Evolutionary conservation across 2,888 invertebrate genomes (phyloP).

Genomic region (Campoplex capitator): DNA sequence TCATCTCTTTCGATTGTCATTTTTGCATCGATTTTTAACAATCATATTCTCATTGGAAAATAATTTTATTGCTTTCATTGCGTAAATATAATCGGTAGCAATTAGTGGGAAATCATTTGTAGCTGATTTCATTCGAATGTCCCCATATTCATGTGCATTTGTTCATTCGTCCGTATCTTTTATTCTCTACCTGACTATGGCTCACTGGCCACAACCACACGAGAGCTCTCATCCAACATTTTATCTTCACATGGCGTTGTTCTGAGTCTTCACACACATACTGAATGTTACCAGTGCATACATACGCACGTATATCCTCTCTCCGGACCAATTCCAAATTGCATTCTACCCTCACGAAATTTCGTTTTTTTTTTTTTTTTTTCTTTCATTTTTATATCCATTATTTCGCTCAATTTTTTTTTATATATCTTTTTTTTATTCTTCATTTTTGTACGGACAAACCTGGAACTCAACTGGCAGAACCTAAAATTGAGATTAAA

Average conservation of each 20-base stretch:
- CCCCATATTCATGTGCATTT: slow-evolving; percentile 21
- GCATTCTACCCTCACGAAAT: slow-evolving; percentile 15
- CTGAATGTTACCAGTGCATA: not conserved
- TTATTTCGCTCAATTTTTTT: slow-evolving; percentile 19
- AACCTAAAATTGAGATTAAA: slow-evolving; percentile 48
- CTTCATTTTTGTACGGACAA: not conserved
- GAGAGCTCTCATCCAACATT: slow-evolving; percentile 40
- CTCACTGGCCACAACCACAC: slow-evolving; percentile 44
- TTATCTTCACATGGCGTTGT: slow-evolving; percentile 7
- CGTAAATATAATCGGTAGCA: not conserved
- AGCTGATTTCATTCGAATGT: not conserved
- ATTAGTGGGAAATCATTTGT: not conserved
- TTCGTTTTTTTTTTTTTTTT: slow-evolving; percentile 32
- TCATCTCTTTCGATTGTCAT: not conserved
- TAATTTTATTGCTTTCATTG: not conserved
- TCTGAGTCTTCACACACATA: not conserved
- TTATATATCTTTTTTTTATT: slow-evolving; percentile 1
- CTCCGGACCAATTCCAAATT: slow-evolving; percentile 30
- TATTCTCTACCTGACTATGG: slow-evolving; percentile 29
- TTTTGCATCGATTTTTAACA: not conserved
- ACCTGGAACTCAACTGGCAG: not conserved
- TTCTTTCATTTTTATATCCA: not conserved
- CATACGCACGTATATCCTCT: not conserved
- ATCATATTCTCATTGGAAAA: not conserved
- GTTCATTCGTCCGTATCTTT: slow-evolving; percentile 42